Evolutionary conservation across 1,140 invertebrate genomes (phyloP), one percentile per base, ranked within the genome.

Genomic region (Drosophila malerkotliana): DNA sequence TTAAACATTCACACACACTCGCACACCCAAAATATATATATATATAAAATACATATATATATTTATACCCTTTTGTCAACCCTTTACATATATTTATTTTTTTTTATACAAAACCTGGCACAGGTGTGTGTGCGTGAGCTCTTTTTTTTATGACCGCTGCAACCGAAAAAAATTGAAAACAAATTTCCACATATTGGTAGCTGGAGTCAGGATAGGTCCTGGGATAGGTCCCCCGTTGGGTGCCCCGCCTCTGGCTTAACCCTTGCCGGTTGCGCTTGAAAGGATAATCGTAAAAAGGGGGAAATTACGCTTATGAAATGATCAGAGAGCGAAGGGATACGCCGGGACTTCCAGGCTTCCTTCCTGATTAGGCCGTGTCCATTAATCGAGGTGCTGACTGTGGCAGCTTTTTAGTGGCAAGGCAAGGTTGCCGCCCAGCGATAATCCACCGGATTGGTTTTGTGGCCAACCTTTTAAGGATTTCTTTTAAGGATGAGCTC

Each of bases 111-210:
- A 34, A 52, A 41, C 45, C 4, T 26, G 53, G 18, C 45, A 71
- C 71, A 80, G 44, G 59, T 58, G 56, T 41, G 54, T 64, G 66
- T 76, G 62, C 41, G 78, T 60, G 56, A 47, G 59, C 54, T 18
- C 10, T 44, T 44, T 44, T 18, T 83, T 88, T 88, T 83, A 88
- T 77, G 83, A 79, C 72, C 72, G 74, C 71, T 87, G 83, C 78
- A 69, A 77, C 63, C 76, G 53, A 64, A 88, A 81, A 81, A 89
- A 88, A 88, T 89, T 88, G 79, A 89, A 88, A 88, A 83, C 79
- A 83, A 88, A 88, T 88, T 89, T 87, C 77, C 77, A 78, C 77
- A 61, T 87, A 81, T 85, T 77, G 73, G 74, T 75, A 72, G 60
- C 44, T 44, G 32, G 18, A 18, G 18, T 18, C 18, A 18, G 18